Percentiles rank a stretch among this genome's conserved stretches.
These are phyloP conservation scores for Odontophorus gujanensis DNA, from an alignment of 2,113 vertebrate species.

Conservation along the genomic window DNA sequence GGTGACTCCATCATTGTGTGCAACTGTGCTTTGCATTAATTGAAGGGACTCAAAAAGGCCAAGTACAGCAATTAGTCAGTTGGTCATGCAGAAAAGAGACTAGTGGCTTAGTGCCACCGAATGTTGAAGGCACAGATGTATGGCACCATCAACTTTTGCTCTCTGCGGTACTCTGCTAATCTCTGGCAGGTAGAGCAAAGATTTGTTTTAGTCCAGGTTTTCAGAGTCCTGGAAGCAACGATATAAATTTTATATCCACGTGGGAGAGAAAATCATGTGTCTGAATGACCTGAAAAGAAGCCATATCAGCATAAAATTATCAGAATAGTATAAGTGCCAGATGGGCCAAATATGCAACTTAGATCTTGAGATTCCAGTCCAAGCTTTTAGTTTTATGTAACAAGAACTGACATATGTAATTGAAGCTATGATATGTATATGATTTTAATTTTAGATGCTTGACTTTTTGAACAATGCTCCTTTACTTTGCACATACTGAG, in stretches of 20 bases:
- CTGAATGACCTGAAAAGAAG: slow-evolving; percentile 38
- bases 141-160: slow-evolving; percentile 68
- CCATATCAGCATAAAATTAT: slow-evolving; percentile 58
- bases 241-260: slow-evolving; percentile 74
- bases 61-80: slow-evolving; percentile 85
- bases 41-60: slow-evolving; percentile 82
- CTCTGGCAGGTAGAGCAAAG: slow-evolving; percentile 77
- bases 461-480: background rate
- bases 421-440: background rate
- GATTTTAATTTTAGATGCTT: background rate
- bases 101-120: slow-evolving; percentile 78
- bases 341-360: background rate
- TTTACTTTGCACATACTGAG: background rate
- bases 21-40: slow-evolving; percentile 84
- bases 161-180: slow-evolving; percentile 70
- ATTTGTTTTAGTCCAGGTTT: slow-evolving; percentile 75
- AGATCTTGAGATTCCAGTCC: background rate
- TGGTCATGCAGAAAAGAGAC: slow-evolving; percentile 84
- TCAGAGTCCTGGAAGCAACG: slow-evolving; percentile 74
- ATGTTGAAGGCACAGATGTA: slow-evolving; percentile 82
- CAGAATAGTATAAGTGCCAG: slow-evolving; percentile 40
- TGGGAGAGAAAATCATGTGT: slow-evolving; percentile 23
- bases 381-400: background rate
- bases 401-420: background rate
- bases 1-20: slow-evolving; percentile 80